A percentile compares a stretch with the other conserved stretches of the same genome.
phyloP scores from a whole-genome alignment of 1,140 invertebrate genomes.

The Mactra quadrangularis region DNA sequence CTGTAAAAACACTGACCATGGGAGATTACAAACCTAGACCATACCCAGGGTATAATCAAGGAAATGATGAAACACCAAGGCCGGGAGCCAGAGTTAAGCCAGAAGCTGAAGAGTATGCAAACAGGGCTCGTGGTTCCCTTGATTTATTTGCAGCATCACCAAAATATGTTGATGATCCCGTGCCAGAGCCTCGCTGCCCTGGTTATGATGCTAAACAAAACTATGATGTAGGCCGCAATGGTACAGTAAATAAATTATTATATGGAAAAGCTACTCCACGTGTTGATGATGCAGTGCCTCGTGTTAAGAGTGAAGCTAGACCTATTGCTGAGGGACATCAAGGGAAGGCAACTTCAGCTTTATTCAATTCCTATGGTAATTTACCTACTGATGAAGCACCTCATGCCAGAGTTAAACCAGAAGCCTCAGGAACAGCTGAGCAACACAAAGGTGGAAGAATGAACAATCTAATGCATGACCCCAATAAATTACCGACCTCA shows the following conservation, averaged over 20 bases:
- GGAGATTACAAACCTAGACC: conserved; percentile 51
- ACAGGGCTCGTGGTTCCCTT: conserved; percentile 71
- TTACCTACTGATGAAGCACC: conserved; percentile 63
- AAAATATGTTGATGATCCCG: conserved; percentile 56
- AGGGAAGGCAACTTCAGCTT: conserved; percentile 60
- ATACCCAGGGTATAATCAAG: conserved; percentile 78
- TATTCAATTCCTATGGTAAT: conserved; percentile 71
- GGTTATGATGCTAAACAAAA: conserved; percentile 69
- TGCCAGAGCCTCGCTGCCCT: conserved; percentile 71
- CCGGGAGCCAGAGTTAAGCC: conserved; percentile 73
- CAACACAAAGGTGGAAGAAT: conserved; percentile 72
- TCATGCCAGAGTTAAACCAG: conserved; percentile 73
- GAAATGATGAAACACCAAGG: conserved; percentile 66
- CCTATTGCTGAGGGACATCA: conserved; percentile 71
- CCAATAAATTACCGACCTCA: conserved; percentile 71
- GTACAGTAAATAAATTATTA: conserved; percentile 73
- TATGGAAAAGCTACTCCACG: conserved; percentile 71
- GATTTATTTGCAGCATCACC: conserved; percentile 71
- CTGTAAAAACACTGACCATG: background rate
- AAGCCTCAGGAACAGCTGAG: conserved; percentile 75
- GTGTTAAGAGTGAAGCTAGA: conserved; percentile 67
- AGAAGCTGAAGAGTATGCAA: conserved; percentile 76
- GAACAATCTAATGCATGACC: conserved; percentile 70
- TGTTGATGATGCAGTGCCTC: conserved; percentile 65
- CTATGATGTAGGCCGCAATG: conserved; percentile 73